Percentiles rank a stretch among this genome's conserved stretches.
Conservation (phyloP, 2,888 invertebrate species). For the Lasioglossum pauxillum region DNA sequence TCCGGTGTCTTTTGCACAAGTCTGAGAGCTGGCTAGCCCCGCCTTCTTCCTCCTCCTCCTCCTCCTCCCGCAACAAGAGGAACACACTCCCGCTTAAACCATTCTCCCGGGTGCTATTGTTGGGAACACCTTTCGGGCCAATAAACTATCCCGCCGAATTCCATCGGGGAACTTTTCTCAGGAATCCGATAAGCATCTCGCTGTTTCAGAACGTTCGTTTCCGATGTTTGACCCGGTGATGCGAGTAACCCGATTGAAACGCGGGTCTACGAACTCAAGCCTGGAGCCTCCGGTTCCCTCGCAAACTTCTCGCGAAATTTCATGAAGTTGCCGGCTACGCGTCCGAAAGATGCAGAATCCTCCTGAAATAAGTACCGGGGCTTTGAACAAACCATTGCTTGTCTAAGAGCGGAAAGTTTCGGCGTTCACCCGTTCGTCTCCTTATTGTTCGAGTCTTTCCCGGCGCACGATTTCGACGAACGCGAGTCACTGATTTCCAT, state of each 20-base stretch:
- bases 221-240: constrained; percentile 6
- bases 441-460: background rate
- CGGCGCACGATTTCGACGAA: background rate
- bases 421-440: background rate
- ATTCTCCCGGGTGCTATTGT: constrained; percentile 72
- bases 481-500: background rate
- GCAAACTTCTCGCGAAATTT: constrained; percentile 7
- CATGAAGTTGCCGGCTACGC: background rate
- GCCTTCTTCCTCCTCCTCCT: constrained; percentile 13
- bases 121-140: constrained; percentile 64
- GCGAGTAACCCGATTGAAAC: constrained; percentile 30
- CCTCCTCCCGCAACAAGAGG: constrained; percentile 69
- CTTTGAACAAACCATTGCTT: background rate
- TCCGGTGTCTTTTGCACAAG: constrained; percentile 65
- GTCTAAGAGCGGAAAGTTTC: background rate
- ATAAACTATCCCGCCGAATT: constrained; percentile 71
- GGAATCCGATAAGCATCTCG: constrained; percentile 26
- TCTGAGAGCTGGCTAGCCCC: background rate
- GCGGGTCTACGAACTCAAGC: background rate
- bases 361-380: background rate
- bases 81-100: constrained; percentile 50
- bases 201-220: constrained; percentile 21
- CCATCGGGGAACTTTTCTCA: constrained; percentile 47
- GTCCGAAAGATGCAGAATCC: background rate
- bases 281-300: background rate